These are phyloP conservation scores for Oasisia sp. DNA, from an alignment of 2,888 invertebrate genomes.

Conservation along the genomic window DNA sequence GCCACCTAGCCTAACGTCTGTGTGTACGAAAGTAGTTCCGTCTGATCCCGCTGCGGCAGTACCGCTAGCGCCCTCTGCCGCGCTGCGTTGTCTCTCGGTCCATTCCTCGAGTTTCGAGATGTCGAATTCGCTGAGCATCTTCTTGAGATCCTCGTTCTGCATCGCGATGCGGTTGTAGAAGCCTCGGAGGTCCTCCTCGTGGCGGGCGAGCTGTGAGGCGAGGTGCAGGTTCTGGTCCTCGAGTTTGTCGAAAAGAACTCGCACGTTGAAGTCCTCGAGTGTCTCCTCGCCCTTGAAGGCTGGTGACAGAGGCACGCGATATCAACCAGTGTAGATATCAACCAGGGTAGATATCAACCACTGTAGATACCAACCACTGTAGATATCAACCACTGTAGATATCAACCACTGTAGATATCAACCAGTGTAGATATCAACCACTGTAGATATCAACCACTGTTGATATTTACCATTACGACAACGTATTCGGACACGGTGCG, in stretches of 20 bases:
- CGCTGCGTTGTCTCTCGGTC: background rate
- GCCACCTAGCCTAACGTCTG: background rate
- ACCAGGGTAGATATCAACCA: no score
- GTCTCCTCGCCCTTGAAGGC: constrained; percentile 45
- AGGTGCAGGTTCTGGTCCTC: constrained; percentile 64
- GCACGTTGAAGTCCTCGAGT: constrained; percentile 62
- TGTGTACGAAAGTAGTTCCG: background rate
- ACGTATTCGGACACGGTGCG: background rate
- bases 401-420: no score
- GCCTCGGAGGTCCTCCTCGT: constrained; percentile 56
- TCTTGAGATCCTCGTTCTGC: constrained; percentile 42
- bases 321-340: no score
- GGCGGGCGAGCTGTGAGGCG: constrained; percentile 60
- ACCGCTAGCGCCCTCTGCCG: background rate
- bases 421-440: no score
- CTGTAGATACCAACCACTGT: no score
- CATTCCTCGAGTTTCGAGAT: background rate
- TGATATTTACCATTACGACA: background rate
- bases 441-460: no score
- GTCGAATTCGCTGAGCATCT: background rate
- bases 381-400: no score
- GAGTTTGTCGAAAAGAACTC: constrained; percentile 61
- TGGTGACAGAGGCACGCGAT: background rate
- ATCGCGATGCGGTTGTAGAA: constrained; percentile 58
- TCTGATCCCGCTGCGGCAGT: background rate